Percentiles rank a stretch among this genome's conserved stretches.
Conservation (phyloP, 2,797 vertebrate genomes). For the Odontamblyopus rebecca region DNA sequence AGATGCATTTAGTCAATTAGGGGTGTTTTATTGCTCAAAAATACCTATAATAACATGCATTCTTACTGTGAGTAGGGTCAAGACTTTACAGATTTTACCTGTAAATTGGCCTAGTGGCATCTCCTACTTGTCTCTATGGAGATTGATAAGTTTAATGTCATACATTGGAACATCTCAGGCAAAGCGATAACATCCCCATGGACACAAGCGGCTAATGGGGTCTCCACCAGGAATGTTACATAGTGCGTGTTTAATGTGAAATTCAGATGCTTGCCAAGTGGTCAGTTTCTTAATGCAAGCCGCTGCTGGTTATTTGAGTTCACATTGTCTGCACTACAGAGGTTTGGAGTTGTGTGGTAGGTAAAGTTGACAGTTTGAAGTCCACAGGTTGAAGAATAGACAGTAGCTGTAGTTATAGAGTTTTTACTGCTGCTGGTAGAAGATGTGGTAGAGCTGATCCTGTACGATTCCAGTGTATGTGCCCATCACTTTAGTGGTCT, state of each 20-base stretch:
- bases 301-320: slow-evolving; percentile 12
- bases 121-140: too few species aligned
- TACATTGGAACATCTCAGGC: too few species aligned
- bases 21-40: too few species aligned
- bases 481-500: slow-evolving; percentile 48
- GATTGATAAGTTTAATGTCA: too few species aligned
- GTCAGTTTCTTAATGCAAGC: slow-evolving; percentile 13
- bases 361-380: neutral
- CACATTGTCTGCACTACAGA: slow-evolving; percentile 3
- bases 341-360: slow-evolving; percentile 1
- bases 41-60: too few species aligned
- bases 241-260: neutral
- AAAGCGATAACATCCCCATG: too few species aligned
- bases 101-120: too few species aligned
- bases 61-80: too few species aligned
- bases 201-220: too few species aligned
- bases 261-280: slow-evolving; percentile 4
- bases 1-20: too few species aligned
- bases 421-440: slow-evolving; percentile 51
- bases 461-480: slow-evolving; percentile 69
- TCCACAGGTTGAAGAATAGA: neutral
- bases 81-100: too few species aligned
- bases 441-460: slow-evolving; percentile 71
- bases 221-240: too few species aligned
- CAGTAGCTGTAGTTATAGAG: neutral